Evolutionary conservation across 2,113 vertebrate species (phyloP).

Genomic region (Alethe diademata): DNA sequence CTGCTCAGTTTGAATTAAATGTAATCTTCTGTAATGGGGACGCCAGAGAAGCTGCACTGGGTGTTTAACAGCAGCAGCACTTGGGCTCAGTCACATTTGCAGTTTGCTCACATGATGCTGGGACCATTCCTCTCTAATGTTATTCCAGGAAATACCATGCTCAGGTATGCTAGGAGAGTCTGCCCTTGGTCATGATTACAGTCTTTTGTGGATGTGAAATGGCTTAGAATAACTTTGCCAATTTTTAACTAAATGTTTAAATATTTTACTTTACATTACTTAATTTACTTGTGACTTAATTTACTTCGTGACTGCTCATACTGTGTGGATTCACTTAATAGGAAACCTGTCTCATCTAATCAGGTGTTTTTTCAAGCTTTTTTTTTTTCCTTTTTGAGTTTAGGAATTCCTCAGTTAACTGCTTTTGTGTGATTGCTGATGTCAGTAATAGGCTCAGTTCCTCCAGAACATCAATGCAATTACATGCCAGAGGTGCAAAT

Average conservation of each 20-base stretch:
- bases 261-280: not conserved
- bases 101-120: not conserved
- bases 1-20: not conserved
- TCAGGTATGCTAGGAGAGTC: not conserved
- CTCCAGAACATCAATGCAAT: not conserved
- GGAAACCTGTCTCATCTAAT: not conserved
- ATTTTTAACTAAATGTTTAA: not conserved
- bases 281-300: fast-evolving
- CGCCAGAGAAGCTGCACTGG: not conserved
- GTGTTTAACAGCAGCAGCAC: not conserved
- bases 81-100: fast-evolving
- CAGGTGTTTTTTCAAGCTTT: not conserved
- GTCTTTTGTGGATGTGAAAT: not conserved
- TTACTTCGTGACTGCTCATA: not conserved
- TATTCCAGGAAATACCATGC: not conserved
- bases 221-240: not conserved
- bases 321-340: not conserved
- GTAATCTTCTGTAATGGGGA: fast-evolving
- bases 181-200: not conserved
- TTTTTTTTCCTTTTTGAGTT: not conserved
- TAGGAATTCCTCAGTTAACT: slow-evolving; percentile 1
- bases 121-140: not conserved
- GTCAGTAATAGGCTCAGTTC: not conserved
- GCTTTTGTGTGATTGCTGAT: not conserved
- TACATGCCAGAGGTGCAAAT: slow-evolving; percentile 21